Base-by-base conservation (phyloP, 2,797 vertebrate species). In the Gephyroberyx darwinii region DNA sequence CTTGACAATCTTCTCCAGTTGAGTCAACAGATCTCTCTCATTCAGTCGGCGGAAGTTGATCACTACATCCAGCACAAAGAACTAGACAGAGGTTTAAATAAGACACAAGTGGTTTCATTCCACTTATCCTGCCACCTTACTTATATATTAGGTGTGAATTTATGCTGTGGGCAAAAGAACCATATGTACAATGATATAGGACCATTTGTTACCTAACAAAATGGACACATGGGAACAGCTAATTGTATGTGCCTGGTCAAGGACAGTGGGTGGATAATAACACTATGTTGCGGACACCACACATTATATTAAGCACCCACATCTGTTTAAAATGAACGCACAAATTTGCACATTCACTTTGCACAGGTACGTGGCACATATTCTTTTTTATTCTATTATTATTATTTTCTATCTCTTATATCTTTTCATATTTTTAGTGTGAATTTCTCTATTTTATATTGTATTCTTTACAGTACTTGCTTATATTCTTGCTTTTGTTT, bases 51-150 rank as follows among this genome's bases (percentile, higher is more conserved):
- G 96, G 86, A 98, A 98, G 93, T 99, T 98, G 92, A 99, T 96
- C 80, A 97, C 95, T 90, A 99, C 96, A 74, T 99, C 97, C 90
- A 99, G 91, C 89, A 98, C 97, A 91, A 98, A 99, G 91, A 99
- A 99, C 98, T 99, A 92, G 19, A 78, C 47, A 73, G 51, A 84
- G 75, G 90, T 91, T 84, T 54, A 67, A 48, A 69, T 56, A 14
- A 8, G 16, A 74, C 19, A 83, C 10, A 66, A 22, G 8, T 4
- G 39, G 37, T 71, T 61, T 77, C 2, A 72, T 2, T 54, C 22
- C 17, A 17, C 17, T 17, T 1, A 0, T 50, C 26, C 30, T 1
- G 54, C 14, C 31, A 4, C 19, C 16, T 47, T n/a, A 17, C 17
- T 17, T 17, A 16, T 47, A 7, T 47, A 47, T 17, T n/a, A 50